Evolutionary conservation across 2,113 vertebrate species (phyloP).

Genomic region (Phoenicopterus ruber): DNA sequence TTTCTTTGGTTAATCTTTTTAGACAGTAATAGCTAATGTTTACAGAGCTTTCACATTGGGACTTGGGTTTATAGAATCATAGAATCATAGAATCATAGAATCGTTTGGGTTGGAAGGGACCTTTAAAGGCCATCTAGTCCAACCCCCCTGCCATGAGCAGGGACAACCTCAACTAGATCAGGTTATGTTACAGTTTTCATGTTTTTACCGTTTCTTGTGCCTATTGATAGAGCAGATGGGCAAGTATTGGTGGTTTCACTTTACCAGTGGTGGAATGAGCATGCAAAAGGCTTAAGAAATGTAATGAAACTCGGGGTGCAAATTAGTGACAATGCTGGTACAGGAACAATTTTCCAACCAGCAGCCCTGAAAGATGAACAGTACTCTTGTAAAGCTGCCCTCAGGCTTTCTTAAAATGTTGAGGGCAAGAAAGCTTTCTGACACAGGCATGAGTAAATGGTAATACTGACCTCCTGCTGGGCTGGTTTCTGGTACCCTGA

Average conservation of each 20-base stretch:
- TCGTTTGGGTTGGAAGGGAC: no score
- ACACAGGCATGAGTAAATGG: neutral
- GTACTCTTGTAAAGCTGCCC: neutral
- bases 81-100: no score
- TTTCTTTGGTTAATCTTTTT: constrained; percentile 11
- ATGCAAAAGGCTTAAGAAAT: neutral
- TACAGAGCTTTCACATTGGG: neutral
- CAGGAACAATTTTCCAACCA: neutral
- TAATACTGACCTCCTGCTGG: neutral
- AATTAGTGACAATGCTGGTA: neutral
- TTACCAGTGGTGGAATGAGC: neutral
- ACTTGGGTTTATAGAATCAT: constrained; percentile 5
- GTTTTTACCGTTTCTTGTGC: neutral
- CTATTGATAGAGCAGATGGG: neutral
- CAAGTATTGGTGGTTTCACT: neutral
- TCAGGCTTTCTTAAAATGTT: neutral
- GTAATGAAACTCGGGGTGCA: neutral
- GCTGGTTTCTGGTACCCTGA: neutral
- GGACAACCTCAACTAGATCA: no score
- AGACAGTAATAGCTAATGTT: neutral
- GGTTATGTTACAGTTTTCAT: neutral
- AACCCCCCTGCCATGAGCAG: no score
- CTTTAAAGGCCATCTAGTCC: no score
- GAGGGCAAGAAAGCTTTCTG: neutral
- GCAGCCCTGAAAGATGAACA: neutral